phyloP scores from a whole-genome alignment of 1,140 invertebrate species.

The Adoxophyes honmai region DNA sequence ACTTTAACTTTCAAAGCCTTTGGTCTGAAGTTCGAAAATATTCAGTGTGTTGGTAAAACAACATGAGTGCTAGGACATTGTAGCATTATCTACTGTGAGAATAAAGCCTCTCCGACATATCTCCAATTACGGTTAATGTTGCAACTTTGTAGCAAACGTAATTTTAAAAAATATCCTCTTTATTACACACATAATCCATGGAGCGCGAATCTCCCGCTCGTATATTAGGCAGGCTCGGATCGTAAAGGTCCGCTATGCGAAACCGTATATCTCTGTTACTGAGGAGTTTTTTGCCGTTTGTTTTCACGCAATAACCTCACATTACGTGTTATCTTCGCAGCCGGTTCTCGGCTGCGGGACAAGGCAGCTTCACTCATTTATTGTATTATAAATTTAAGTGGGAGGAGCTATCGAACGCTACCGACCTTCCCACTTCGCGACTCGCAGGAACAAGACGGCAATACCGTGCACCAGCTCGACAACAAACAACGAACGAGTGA shows the following conservation, averaged over 20 bases:
- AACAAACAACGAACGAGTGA: conserved; percentile 51
- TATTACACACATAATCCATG: conserved; percentile 57
- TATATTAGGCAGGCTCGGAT: conserved; percentile 56
- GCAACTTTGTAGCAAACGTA: conserved; percentile 52
- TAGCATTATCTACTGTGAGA: not conserved
- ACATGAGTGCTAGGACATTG: not conserved
- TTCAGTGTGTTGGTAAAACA: not conserved
- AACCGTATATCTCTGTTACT: conserved; percentile 53
- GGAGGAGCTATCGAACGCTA: conserved; percentile 56
- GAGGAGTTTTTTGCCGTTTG: conserved; percentile 58
- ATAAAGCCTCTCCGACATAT: conserved; percentile 20
- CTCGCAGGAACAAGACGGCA: conserved; percentile 53
- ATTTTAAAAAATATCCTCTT: conserved; percentile 65
- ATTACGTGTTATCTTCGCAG: conserved; percentile 58
- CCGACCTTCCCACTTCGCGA: conserved; percentile 59
- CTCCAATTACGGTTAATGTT: conserved; percentile 36
- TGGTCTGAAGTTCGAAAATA: not conserved
- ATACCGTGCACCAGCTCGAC: conserved; percentile 40
- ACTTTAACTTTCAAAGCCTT: conserved; percentile 1
- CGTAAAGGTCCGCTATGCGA: conserved; percentile 48
- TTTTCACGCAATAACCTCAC: conserved; percentile 62
- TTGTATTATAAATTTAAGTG: conserved; percentile 70
- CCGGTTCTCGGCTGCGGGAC: conserved; percentile 38
- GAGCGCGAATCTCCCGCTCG: conserved; percentile 47
- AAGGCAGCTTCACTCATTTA: conserved; percentile 61